These are phyloP conservation scores for Cricetomys ansorgei DNA, from an alignment of 2,113 vertebrate genomes.

Conservation along the genomic window DNA sequence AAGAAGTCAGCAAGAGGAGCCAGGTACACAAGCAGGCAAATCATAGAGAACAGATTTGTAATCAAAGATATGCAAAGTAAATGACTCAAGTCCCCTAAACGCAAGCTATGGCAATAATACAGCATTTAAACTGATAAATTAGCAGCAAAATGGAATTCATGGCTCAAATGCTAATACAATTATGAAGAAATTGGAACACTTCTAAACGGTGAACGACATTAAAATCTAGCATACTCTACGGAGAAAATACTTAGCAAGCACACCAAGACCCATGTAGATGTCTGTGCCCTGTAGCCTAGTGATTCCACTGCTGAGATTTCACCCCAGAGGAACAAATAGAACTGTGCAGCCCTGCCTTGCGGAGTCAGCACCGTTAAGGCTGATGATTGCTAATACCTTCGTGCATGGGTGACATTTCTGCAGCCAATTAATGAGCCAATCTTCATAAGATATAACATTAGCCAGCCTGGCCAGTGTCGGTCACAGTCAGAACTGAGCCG, in stretches of 20 bases:
- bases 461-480: conserved; percentile 63
- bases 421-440: conserved; percentile 76
- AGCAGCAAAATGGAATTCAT: conserved; percentile 50
- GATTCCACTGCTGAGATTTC: conserved; percentile 18
- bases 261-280: not conserved
- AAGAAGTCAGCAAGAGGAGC: not conserved
- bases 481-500: conserved; percentile 55
- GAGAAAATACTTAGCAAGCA: conserved; percentile 5
- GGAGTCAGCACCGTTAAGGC: conserved; percentile 66
- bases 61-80: conserved; percentile 51
- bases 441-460: conserved; percentile 68
- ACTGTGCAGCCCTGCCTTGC: not conserved
- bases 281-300: not conserved
- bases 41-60: conserved; percentile 12
- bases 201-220: not conserved
- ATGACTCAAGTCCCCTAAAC: not conserved
- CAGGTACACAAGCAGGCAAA: not conserved
- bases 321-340: conserved; percentile 15
- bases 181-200: conserved; percentile 20
- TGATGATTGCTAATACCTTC: conserved; percentile 41
- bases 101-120: conserved; percentile 35
- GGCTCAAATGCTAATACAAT: conserved; percentile 19
- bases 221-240: not conserved
- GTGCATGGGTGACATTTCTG: conserved; percentile 68
- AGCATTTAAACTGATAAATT: conserved; percentile 34